Base-by-base conservation (phyloP, 2,113 vertebrate species). In the Centropus unirufus region DNA sequence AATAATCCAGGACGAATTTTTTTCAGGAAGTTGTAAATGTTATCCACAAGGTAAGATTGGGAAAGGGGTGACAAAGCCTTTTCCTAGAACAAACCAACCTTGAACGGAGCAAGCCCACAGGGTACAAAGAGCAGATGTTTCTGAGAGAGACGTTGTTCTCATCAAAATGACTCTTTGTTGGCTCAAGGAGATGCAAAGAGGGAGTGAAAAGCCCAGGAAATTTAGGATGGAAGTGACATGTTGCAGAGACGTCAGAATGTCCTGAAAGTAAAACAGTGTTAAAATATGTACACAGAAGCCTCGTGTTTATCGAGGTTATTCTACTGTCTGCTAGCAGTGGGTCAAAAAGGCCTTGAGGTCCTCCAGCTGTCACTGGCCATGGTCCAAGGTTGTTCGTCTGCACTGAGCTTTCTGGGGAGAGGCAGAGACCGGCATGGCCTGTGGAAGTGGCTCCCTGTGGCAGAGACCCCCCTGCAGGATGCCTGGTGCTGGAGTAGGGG, bases 271-370 rank as follows among this genome's bases (percentile, higher is more conserved):
- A 92, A 92, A 67, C 46, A 40, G 27, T 17, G 59, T 47, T 86
- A 69, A 93, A 83, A 83, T 84, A 81, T 22, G 29, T 89, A 86
- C 64, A 67, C 88, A 81, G 68, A 78, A 94, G 66, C 27, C 89
- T 67, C 67, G 47, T 68, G 76, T 86, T 94, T 93, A 76, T 18
- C 49, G 49, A 90, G 55, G 52, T 63, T 55, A 11, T 70, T 86
- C 86, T 55, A 11, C 61, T 29, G 39, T 81, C 76, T 93, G 86
- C 80, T 80, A 77, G 76, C 1, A 4, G 54, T 2, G 3, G 34
- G 51, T 92, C 76, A 89, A 17, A 90, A 83, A 83, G 61, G 55
- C 92, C 64, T 87, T 63, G 87, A 78, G 83, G 68, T 70, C 72
- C 83, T 47, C 42, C 62, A 90, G 94, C 91, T 94, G 94, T 55